Percentiles rank a stretch among this genome's conserved stretches.
Evolutionary conservation across 2,888 invertebrate species (phyloP).

Genomic region (Chironomus tentans): DNA sequence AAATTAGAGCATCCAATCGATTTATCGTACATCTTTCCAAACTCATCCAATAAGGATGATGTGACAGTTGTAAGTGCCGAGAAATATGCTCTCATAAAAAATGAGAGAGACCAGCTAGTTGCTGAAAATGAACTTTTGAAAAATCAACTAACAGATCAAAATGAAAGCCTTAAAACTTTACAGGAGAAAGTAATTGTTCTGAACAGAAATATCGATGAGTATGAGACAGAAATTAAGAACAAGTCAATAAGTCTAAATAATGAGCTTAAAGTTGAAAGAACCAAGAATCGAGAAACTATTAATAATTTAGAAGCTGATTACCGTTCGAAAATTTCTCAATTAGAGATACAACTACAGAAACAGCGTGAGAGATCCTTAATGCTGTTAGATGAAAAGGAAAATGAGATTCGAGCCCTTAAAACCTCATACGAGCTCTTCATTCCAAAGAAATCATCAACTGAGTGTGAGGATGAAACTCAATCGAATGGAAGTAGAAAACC

Average conservation of each 20-base stretch:
- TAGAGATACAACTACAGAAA: conserved; percentile 66
- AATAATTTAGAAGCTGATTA: conserved; percentile 44
- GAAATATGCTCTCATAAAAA: conserved; percentile 52
- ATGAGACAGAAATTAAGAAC: conserved; percentile 53
- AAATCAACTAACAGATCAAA: conserved; percentile 45
- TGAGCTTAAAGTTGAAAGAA: conserved; percentile 39
- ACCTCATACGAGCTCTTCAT: conserved; percentile 47
- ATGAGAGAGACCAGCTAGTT: conserved; percentile 44
- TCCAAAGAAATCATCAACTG: conserved; percentile 36
- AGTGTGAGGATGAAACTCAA: not conserved
- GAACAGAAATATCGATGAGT: conserved; percentile 52
- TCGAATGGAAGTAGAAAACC: not conserved
- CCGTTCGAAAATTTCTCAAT: conserved; percentile 45
- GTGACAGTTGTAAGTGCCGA: conserved; percentile 51
- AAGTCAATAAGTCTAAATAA: conserved; percentile 50
- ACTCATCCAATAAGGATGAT: conserved; percentile 29
- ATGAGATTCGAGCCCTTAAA: conserved; percentile 54
- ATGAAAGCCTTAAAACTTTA: conserved; percentile 53
- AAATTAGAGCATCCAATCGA: conserved; percentile 53
- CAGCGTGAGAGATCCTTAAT: conserved; percentile 71
- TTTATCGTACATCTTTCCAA: conserved; percentile 39
- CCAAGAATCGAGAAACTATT: conserved; percentile 37
- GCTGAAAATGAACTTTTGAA: conserved; percentile 32
- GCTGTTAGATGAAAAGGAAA: conserved; percentile 72
- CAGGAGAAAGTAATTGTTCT: conserved; percentile 58